Base-by-base conservation (phyloP, 2,888 invertebrate genomes). In the Agriotes lineatus region DNA sequence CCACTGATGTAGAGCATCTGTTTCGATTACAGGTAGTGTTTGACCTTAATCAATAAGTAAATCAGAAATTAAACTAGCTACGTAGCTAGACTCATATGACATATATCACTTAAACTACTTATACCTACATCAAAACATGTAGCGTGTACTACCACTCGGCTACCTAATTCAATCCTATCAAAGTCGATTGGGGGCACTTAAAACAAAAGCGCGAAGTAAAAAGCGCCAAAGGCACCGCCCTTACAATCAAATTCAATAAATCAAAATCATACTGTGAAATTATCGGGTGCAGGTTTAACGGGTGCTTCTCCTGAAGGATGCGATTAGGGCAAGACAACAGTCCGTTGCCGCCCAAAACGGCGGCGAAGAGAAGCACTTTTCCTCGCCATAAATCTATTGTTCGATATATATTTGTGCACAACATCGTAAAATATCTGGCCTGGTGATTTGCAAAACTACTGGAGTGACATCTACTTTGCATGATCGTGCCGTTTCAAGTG, bases 401-500 rank as follows among this genome's bases (percentile, higher is more conserved):
- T 65, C 67, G 71, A 67, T 68, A 70, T 68, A 59, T 70, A 72
- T 72, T 69, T 58, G 58, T 68, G 69, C 59, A 72, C 65, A 72
- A 69, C 72, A 69, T 73, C 71, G 69, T 71, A 74, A 76, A 77
- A 76, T 72, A 75, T 75, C 72, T 52, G 33, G 67, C 50, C 63
- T 74, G 73, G 76, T 77, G 77, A 78, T 77, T 78, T 76, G 76
- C 76, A 74, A 76, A 74, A 73, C 73, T 73, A 72, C 69, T 68
- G 69, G 72, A 73, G 72, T 74, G 75, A 74, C 76, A 72, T 79
- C 81, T 81, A 78, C 79, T 82, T 82, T 82, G 82, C 82, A 82
- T 82, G 82, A 82, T 81, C 80, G 77, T 76, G 78, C 81, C 80
- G 76, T 82, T 82, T 77, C 77, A 76, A 77, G 79, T 82, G 82